phyloP scores from a whole-genome alignment of 2,797 vertebrate genomes.

The Tangara arthus region DNA sequence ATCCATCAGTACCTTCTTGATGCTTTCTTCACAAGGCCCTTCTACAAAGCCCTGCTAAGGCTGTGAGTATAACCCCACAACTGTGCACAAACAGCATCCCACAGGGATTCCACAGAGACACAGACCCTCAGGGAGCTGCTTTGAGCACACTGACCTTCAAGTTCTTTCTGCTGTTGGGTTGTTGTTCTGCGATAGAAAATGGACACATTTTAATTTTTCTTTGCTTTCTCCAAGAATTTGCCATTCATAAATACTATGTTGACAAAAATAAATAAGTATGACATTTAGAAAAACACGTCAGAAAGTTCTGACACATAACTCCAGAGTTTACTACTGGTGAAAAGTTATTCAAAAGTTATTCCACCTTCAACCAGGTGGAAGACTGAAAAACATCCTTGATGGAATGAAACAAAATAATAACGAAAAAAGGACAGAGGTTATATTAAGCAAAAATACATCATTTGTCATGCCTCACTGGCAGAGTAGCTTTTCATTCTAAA shows the following conservation, averaged over 20 bases:
- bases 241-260: not conserved
- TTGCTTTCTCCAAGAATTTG: not conserved
- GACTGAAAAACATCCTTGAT: not conserved
- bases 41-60: conserved; percentile 95
- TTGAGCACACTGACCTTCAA: rapidly evolving
- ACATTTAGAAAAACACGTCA: not conserved
- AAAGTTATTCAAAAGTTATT: not conserved
- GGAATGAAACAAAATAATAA: not conserved
- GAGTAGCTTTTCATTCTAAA: not conserved
- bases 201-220: not conserved
- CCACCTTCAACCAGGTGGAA: not conserved
- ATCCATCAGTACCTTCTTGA: conserved; percentile 97
- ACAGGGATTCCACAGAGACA: not conserved
- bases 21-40: conserved; percentile 85
- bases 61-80: conserved; percentile 80
- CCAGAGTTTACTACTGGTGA: not conserved
- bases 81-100: not conserved
- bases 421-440: not conserved
- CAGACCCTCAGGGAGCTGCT: not conserved
- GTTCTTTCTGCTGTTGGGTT: not conserved
- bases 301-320: not conserved
- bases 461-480: not conserved
- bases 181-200: not conserved
- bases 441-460: not conserved
- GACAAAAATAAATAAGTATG: not conserved